A percentile compares a stretch with the other conserved stretches of the same genome.
phyloP scores from a whole-genome alignment of 1,140 invertebrate genomes.

The Dendroctonus valens region DNA sequence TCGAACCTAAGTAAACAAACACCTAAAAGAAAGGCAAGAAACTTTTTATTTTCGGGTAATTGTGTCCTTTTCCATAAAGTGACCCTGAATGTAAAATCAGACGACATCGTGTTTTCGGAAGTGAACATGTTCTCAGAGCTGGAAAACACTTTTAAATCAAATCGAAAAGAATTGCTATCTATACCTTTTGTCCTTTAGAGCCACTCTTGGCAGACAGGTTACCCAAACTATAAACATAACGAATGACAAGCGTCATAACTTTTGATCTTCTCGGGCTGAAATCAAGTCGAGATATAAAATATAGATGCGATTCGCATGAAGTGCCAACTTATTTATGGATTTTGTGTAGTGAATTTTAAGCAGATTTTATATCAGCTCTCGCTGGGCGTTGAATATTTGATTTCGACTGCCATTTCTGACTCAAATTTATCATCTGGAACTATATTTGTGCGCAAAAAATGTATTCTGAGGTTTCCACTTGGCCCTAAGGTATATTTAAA shows the following conservation, averaged over 20 bases:
- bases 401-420: constrained; percentile 7
- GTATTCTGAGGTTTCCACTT: neutral
- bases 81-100: too few species aligned
- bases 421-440: neutral
- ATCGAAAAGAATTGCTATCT: neutral
- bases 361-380: constrained; percentile 12
- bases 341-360: constrained; percentile 26
- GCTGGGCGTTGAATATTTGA: constrained; percentile 4
- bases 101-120: too few species aligned
- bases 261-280: constrained; percentile 14
- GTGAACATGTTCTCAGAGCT: too few species aligned
- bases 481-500: neutral
- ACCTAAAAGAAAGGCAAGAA: too few species aligned
- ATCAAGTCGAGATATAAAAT: constrained; percentile 28
- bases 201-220: constrained; percentile 18
- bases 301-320: constrained; percentile 27
- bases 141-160: too few species aligned
- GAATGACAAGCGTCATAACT: constrained; percentile 10
- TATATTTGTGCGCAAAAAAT: too few species aligned
- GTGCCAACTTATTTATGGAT: constrained; percentile 29
- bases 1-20: too few species aligned
- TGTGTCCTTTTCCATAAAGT: too few species aligned
- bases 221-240: constrained; percentile 18
- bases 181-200: constrained; percentile 17
- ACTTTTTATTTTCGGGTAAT: too few species aligned